These are phyloP conservation scores for Rosalia funebris DNA, from an alignment of 2,888 invertebrate genomes.

Conservation along the genomic window DNA sequence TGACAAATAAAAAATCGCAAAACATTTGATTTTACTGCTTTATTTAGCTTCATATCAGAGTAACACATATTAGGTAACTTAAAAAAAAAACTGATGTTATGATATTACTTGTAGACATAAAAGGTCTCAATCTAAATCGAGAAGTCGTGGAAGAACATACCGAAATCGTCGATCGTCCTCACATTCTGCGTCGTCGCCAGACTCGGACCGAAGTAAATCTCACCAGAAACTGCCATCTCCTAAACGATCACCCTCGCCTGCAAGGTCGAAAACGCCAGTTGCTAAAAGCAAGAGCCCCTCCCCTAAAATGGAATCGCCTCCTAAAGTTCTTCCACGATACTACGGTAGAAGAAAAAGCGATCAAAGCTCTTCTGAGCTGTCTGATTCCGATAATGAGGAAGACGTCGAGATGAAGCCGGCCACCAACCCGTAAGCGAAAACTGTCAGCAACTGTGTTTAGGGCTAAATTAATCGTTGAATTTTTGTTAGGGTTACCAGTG, in stretches of 20 bases:
- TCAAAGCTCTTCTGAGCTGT: conserved; percentile 65
- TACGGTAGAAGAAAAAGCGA: conserved; percentile 69
- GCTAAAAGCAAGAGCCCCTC: conserved; percentile 13
- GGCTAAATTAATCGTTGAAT: not conserved
- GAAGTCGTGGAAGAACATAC: conserved; percentile 3
- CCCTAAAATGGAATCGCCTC: conserved; percentile 39
- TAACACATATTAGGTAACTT: no score
- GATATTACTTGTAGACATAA: conserved; percentile 21
- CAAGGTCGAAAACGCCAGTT: conserved; percentile 3
- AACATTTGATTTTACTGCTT: no score
- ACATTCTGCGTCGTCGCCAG: conserved; percentile 24
- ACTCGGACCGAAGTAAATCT: not conserved
- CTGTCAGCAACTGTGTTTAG: not conserved
- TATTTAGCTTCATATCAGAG: no score
- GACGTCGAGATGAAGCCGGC: conserved; percentile 47
- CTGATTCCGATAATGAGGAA: conserved; percentile 53
- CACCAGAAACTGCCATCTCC: conserved; percentile 3
- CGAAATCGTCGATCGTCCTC: conserved; percentile 28
- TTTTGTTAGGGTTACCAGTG: conserved; percentile 61
- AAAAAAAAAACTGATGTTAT: no score
- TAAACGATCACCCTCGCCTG: conserved; percentile 3
- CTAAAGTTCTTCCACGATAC: conserved; percentile 66
- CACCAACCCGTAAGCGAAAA: conserved; percentile 35
- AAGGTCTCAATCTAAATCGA: conserved; percentile 21
- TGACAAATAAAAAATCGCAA: no score